Evolutionary conservation across 2,888 invertebrate genomes (phyloP).

Genomic region (Xiphydria camelus): DNA sequence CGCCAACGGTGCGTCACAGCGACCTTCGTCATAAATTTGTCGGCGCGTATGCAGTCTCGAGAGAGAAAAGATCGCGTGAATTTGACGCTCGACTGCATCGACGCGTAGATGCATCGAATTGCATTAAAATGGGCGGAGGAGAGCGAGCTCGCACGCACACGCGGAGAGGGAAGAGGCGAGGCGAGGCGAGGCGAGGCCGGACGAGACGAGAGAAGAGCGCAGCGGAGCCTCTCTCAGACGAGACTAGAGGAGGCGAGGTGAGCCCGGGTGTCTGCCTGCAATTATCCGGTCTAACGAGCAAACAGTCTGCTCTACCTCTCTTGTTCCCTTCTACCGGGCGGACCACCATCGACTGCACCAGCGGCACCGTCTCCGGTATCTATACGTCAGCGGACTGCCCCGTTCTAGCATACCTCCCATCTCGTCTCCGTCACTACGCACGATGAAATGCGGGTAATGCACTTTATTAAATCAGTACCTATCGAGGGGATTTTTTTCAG

Average conservation of each 20-base stretch:
- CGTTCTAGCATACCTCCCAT: too few relatives aligned
- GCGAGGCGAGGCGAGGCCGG: slow-evolving; percentile 26
- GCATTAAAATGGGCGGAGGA: slow-evolving; percentile 1
- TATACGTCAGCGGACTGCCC: too few relatives aligned
- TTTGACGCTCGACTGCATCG: not conserved
- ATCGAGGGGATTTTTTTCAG: slow-evolving; percentile 23
- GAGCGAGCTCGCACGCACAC: slow-evolving; percentile 5
- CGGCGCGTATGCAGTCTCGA: too few relatives aligned
- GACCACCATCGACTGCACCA: not conserved
- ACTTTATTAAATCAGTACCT: slow-evolving; percentile 53
- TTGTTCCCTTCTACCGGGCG: slow-evolving; percentile 14
- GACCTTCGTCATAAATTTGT: too few relatives aligned
- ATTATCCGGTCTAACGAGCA: slow-evolving; percentile 57
- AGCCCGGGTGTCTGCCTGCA: slow-evolving; percentile 47
- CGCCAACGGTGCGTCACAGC: too few relatives aligned
- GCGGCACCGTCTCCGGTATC: not conserved
- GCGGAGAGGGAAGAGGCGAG: slow-evolving; percentile 23
- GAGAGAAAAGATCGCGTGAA: not conserved
- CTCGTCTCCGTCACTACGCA: too few relatives aligned
- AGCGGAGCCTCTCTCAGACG: too few relatives aligned
- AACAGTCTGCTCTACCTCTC: slow-evolving; percentile 45
- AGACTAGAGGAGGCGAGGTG: slow-evolving; percentile 39
- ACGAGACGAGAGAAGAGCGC: too few relatives aligned
- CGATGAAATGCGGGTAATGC: slow-evolving; percentile 48
- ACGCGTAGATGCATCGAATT: too few relatives aligned